Percentiles rank a stretch among this genome's conserved stretches.
Conservation (phyloP, 2,797 vertebrate genomes). For the Amblyraja radiata region DNA sequence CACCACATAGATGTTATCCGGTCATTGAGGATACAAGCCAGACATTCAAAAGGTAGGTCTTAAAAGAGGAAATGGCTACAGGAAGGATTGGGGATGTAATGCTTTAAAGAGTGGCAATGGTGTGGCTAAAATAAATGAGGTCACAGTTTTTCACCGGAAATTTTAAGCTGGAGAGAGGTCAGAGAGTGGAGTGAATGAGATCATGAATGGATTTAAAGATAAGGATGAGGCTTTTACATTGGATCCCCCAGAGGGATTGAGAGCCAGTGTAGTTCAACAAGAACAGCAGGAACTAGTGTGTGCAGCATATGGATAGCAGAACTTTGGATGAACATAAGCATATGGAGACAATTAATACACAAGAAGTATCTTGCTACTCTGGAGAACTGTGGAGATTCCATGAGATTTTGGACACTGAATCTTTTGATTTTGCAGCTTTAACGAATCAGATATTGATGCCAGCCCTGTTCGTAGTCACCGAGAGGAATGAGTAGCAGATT, state of each 20-base stretch:
- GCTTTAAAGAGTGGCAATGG: background rate
- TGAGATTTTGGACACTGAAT: background rate
- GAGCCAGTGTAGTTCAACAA: background rate
- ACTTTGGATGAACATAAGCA: background rate
- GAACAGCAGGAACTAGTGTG: background rate
- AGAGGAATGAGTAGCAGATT: background rate
- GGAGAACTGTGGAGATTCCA: background rate
- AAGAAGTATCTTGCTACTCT: background rate
- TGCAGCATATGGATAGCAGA: background rate
- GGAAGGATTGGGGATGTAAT: background rate
- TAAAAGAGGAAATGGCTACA: background rate
- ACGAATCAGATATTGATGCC: background rate
- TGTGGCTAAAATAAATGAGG: background rate
- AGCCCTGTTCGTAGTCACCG: background rate
- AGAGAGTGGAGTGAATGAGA: background rate
- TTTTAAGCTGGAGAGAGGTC: background rate
- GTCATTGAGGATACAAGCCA: background rate
- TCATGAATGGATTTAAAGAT: background rate
- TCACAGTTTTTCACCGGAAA: background rate
- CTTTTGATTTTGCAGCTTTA: background rate
- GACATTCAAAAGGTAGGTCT: background rate
- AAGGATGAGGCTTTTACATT: background rate
- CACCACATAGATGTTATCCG: background rate
- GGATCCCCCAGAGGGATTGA: background rate
- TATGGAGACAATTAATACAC: background rate